These are phyloP conservation scores for Melanargia galathea DNA, from an alignment of 2,888 invertebrate genomes.

Conservation along the genomic window DNA sequence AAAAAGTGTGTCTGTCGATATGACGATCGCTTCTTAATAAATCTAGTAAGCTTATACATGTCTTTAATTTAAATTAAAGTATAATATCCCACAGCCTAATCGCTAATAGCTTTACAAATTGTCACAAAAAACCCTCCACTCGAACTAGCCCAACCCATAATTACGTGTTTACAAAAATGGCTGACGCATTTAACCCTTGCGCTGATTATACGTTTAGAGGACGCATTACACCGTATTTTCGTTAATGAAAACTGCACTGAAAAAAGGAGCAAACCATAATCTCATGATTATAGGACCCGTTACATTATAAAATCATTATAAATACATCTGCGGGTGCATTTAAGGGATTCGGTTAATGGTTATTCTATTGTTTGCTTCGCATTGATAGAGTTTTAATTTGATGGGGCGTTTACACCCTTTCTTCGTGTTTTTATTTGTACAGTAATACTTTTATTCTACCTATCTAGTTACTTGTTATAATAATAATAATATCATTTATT, in stretches of 20 bases:
- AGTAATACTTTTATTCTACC: neutral
- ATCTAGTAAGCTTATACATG: neutral
- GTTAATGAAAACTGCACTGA: slow-evolving; percentile 77
- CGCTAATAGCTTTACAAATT: slow-evolving; percentile 22
- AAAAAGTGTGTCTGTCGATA: neutral
- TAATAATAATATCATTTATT: no score
- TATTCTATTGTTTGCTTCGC: slow-evolving; percentile 59
- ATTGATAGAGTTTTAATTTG: slow-evolving; percentile 46
- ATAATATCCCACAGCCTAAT: neutral
- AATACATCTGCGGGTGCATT: slow-evolving; percentile 71
- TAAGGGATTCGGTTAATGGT: slow-evolving; percentile 56
- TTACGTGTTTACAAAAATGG: slow-evolving; percentile 66
- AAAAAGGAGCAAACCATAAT: slow-evolving; percentile 73
- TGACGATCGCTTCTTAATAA: neutral
- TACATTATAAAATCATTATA: slow-evolving; percentile 75
- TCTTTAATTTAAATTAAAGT: slow-evolving; percentile 4
- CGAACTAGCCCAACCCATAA: slow-evolving; percentile 56
- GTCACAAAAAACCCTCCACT: slow-evolving; percentile 40
- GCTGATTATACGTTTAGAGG: slow-evolving; percentile 64
- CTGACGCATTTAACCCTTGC: slow-evolving; percentile 57
- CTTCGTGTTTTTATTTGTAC: neutral
- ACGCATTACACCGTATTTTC: slow-evolving; percentile 27
- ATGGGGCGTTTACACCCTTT: slow-evolving; percentile 21
- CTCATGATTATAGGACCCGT: slow-evolving; percentile 71
- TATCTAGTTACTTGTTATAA: neutral